Base-by-base conservation (phyloP, 2,888 invertebrate species). In the Drosophila antonietae region DNA sequence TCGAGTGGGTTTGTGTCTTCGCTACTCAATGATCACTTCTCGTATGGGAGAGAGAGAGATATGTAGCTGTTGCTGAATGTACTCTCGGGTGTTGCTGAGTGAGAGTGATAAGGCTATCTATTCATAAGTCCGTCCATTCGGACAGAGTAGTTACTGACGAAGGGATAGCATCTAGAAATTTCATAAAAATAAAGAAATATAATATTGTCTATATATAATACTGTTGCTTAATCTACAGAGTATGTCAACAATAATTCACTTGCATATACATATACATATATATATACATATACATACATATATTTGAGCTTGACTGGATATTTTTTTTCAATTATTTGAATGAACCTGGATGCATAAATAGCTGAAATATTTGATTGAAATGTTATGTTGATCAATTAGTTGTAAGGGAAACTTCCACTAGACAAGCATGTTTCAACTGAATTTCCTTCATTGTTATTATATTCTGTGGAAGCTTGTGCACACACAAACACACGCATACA, bases 391-490 rank as follows among this genome's bases (percentile, higher is more conserved):
- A 51, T 51, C 51, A 33, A 51, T 18, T 33, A 18, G 51, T 18
- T 51, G 31, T 14, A 18, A 14, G n/a, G 12, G 7, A 18, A 18
- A 51, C 33, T 33, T 33, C 18, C 12, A 31, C 3, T 51, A 12
- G 33, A 51, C 33, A 33, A 33, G 18, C 18, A 18, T 12, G n/a
- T 18, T 28, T 35, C 35, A 23, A 46, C 10, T 23, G 35, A 46
- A 46, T 23, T 12, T 18, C 7, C 51, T 18, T 18, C 18, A 51
- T 46, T 58, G 44, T 35, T 60, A 47, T 57, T 41, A 23, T 64
- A 28, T 41, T 41, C 20, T 14, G 39, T 41, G 2, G 35, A 55
- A 44, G n/a, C 9, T 31, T 44, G 35, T 5, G 8, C 35, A 60
- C 41, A 55, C 43, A 43, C 43, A 41, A 8, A 43, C 10, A 31